A percentile compares a stretch with the other conserved stretches of the same genome.
These are phyloP conservation scores for Melierax canorus DNA, from an alignment of 2,113 vertebrate species.

Conservation along the genomic window DNA sequence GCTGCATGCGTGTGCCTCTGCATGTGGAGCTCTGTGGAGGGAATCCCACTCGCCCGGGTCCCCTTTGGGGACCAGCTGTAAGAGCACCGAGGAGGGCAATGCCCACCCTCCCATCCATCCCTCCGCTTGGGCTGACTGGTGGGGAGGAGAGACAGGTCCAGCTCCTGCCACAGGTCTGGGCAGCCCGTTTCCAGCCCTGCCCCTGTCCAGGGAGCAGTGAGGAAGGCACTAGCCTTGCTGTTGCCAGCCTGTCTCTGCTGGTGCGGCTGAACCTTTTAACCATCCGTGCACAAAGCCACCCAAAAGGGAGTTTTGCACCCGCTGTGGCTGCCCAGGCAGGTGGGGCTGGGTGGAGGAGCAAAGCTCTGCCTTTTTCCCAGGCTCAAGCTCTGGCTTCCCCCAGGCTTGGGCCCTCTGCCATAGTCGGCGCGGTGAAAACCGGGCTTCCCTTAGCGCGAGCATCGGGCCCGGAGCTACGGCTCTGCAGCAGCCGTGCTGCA, in stretches of 20 bases:
- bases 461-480: not conserved
- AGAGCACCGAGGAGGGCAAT: not conserved
- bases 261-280: not conserved
- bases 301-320: not conserved
- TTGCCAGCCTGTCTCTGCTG: not conserved
- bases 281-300: accelerated
- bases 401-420: slow-evolving; percentile 15
- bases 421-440: accelerated
- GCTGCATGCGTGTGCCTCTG: slow-evolving; percentile 4
- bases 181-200: not conserved
- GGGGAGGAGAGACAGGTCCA: not conserved
- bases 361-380: slow-evolving; percentile 16
- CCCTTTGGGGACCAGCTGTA: not conserved
- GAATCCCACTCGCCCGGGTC: accelerated
- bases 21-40: not conserved
- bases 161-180: not conserved
- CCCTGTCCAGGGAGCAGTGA: not conserved
- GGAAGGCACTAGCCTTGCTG: not conserved
- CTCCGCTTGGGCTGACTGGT: not conserved
- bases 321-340: not conserved
- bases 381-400: not conserved
- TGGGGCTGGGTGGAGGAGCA: not conserved
- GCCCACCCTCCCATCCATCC: not conserved
- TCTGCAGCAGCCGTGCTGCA: not conserved
- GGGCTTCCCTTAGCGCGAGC: accelerated